Evolutionary conservation across 2,888 invertebrate genomes (phyloP).

Genomic region (Agapostemon virescens): DNA sequence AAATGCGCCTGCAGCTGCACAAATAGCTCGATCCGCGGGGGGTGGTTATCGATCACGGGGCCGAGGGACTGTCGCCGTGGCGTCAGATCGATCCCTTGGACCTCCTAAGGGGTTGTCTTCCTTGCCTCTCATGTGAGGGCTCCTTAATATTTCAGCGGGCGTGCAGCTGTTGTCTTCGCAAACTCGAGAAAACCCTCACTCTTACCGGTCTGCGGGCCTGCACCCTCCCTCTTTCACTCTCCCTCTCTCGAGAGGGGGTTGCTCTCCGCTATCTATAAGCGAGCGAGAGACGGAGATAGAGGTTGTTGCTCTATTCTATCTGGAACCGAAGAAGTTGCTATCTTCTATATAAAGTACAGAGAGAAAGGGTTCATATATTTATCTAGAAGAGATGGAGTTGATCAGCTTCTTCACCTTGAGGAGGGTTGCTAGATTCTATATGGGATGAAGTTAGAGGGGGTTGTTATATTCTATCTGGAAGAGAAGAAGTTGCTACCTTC

Average conservation of each 20-base stretch:
- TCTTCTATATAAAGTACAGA: not conserved
- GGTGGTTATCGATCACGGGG: slow-evolving; percentile 43
- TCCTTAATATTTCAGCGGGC: slow-evolving; percentile 71
- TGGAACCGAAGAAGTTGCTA: too few relatives aligned
- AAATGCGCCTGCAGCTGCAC: slow-evolving; percentile 26
- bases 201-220: slow-evolving; percentile 19
- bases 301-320: not conserved
- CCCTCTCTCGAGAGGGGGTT: not conserved
- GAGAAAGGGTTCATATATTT: not conserved
- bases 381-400: too few relatives aligned
- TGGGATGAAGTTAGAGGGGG: too few relatives aligned
- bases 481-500: not conserved
- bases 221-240: not conserved
- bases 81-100: slow-evolving; percentile 57
- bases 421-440: too few relatives aligned
- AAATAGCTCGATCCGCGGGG: slow-evolving; percentile 34
- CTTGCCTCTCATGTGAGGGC: slow-evolving; percentile 53
- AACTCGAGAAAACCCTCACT: slow-evolving; percentile 65
- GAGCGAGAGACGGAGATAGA: too few relatives aligned
- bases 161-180: slow-evolving; percentile 75
- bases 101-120: slow-evolving; percentile 56
- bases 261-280: not conserved
- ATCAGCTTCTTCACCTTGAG: too few relatives aligned
- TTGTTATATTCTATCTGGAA: not conserved
- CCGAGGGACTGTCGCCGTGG: slow-evolving; percentile 34